Evolutionary conservation across 1,140 invertebrate genomes (phyloP), one percentile per base, ranked within the genome.

Genomic region (Himalopsyche phryganea): DNA sequence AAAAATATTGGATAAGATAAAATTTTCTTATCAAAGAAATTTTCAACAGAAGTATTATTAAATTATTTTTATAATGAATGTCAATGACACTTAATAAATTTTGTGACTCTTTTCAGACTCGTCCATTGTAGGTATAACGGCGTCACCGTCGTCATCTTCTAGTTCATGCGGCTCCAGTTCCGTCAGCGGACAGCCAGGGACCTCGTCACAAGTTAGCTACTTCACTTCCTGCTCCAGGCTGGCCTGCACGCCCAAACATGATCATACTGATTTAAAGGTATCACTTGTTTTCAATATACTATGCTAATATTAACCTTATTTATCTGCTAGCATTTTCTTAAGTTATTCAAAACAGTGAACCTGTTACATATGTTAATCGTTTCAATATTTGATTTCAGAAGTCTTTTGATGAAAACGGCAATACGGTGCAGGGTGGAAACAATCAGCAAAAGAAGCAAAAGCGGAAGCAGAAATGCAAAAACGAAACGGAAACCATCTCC

Each of bases 331-430:
- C n/a, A n/a, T n/a, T n/a, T n/a, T n/a, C n/a, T n/a, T n/a, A n/a
- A n/a, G n/a, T n/a, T n/a, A n/a, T n/a, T n/a, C n/a, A n/a, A n/a
- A n/a, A n/a, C n/a, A n/a, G n/a, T n/a, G n/a, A n/a, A n/a, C n/a
- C 23, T 28, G 9, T 3, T 28, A 28, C 9, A 28, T 5, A 28
- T 28, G 9, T 3, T 28, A 28, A 28, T 5, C 23, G 23, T 28
- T 28, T 28, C 23, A 58, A 51, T 52, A 28, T 40, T 59, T 57
- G 28, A 49, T 77, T 77, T 64, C 72, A 84, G 73, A 85, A 85
- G 69, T 80, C 82, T 35, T 68, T 84, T 32, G 84, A 86, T 68
- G 83, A 85, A 71, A 86, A 85, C 66, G 83, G 81, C 53, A 86
- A 86, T 66, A 74, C 83, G 20, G 74, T 85, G 40, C 81, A 83